Evolutionary conservation across 2,797 vertebrate species (phyloP).

Genomic region (Poecilia gillii): DNA sequence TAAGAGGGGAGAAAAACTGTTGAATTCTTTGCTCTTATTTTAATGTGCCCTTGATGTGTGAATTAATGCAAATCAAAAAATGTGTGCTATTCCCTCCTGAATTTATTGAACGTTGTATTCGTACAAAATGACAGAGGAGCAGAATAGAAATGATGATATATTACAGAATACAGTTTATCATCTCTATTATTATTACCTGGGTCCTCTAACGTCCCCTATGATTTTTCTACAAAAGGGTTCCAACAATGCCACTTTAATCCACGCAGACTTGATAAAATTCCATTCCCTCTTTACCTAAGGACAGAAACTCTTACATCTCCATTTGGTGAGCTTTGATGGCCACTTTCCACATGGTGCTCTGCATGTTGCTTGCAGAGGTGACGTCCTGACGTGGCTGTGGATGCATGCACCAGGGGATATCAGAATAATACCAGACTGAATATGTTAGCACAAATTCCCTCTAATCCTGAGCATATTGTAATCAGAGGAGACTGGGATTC

Average conservation of each 20-base stretch:
- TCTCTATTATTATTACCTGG: slow-evolving; percentile 62
- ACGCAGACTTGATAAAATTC: slow-evolving; percentile 46
- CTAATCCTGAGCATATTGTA: slow-evolving; percentile 79
- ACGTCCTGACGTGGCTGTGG: slow-evolving; percentile 39
- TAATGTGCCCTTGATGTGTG: slow-evolving; percentile 83
- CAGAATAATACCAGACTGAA: slow-evolving; percentile 78
- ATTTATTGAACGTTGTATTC: slow-evolving; percentile 73
- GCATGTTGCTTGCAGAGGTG: slow-evolving; percentile 39
- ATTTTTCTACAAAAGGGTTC: slow-evolving; percentile 65
- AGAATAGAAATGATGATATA: slow-evolving; percentile 58
- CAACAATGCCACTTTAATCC: slow-evolving; percentile 52
- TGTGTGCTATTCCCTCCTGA: slow-evolving; percentile 47
- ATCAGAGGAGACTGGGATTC: slow-evolving; percentile 75
- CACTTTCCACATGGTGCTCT: slow-evolving; percentile 52
- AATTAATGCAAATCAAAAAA: slow-evolving; percentile 81
- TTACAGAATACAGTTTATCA: slow-evolving; percentile 58
- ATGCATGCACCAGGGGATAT: slow-evolving; percentile 68
- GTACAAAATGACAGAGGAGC: slow-evolving; percentile 71
- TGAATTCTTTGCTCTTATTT: slow-evolving; percentile 80
- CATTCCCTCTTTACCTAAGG: slow-evolving; percentile 32
- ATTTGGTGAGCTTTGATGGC: slow-evolving; percentile 56
- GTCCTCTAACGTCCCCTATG: slow-evolving; percentile 64
- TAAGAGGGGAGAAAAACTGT: slow-evolving; percentile 75
- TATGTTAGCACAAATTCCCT: slow-evolving; percentile 75
- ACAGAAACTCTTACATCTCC: slow-evolving; percentile 33